Evolutionary conservation across 1,140 invertebrate species (phyloP).

Genomic region (Eumaeus atala): DNA sequence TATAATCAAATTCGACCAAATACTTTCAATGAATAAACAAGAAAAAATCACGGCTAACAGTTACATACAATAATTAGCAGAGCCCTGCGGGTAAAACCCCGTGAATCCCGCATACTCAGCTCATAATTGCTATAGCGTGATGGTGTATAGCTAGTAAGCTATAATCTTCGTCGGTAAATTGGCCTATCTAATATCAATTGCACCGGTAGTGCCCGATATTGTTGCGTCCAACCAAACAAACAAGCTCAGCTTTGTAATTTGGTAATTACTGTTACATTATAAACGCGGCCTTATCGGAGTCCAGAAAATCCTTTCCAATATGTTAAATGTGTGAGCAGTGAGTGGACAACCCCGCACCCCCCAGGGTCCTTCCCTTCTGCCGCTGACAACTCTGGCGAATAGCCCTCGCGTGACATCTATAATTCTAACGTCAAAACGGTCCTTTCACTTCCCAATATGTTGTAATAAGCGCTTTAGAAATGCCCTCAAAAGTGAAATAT

Average conservation of each 20-base stretch:
- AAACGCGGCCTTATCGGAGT: slow-evolving; percentile 7
- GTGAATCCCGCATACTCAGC: too few relatives aligned
- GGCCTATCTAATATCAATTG: not conserved
- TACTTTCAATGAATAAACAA: too few relatives aligned
- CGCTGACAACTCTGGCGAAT: slow-evolving; percentile 52
- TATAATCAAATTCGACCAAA: too few relatives aligned
- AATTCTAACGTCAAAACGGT: too few relatives aligned
- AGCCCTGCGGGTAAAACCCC: too few relatives aligned
- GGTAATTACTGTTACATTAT: not conserved
- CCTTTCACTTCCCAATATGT: not conserved
- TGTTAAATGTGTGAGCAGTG: slow-evolving; percentile 33
- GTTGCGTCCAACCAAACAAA: not conserved
- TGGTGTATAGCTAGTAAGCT: too few relatives aligned
- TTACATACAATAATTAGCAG: too few relatives aligned
- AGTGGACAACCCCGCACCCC: slow-evolving; percentile 43
- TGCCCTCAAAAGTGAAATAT: too few relatives aligned
- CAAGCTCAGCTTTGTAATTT: not conserved
- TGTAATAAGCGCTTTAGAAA: not conserved
- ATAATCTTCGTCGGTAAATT: too few relatives aligned
- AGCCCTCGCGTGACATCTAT: slow-evolving; percentile 31
- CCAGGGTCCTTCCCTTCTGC: slow-evolving; percentile 42
- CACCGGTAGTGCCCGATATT: not conserved
- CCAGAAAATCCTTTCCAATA: slow-evolving; percentile 53
- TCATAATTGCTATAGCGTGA: too few relatives aligned
- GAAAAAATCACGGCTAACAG: too few relatives aligned